A percentile compares a stretch with the other conserved stretches of the same genome.
phyloP scores from a whole-genome alignment of 2,888 invertebrate genomes.

The Hirudinaria manillensis region DNA sequence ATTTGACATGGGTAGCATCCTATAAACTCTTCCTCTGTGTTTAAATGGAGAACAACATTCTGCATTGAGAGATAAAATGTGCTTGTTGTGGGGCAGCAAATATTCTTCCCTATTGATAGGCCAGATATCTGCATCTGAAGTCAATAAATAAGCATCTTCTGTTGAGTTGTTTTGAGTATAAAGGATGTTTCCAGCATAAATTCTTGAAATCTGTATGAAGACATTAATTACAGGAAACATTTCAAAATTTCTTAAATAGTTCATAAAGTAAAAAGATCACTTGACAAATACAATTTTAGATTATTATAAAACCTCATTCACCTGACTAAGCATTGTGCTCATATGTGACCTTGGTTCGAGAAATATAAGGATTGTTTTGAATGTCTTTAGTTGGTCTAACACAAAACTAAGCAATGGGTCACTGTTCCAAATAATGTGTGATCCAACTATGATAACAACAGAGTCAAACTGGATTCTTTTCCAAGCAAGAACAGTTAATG shows the following conservation, averaged over 20 bases:
- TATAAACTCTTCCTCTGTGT: constrained; percentile 28
- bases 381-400: neutral
- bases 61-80: constrained; percentile 31
- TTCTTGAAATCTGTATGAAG: constrained; percentile 24
- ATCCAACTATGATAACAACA: constrained; percentile 32
- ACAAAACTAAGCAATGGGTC: constrained; percentile 28
- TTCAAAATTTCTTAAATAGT: neutral
- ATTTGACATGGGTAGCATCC: constrained; percentile 35
- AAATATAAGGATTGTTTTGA: constrained; percentile 31
- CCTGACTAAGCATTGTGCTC: constrained; percentile 34
- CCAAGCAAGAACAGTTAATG: constrained; percentile 35
- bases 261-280: neutral
- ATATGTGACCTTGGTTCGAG: constrained; percentile 15
- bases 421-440: constrained; percentile 26
- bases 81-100: constrained; percentile 15
- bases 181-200: constrained; percentile 34
- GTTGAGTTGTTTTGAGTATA: constrained; percentile 7
- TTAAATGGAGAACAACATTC: constrained; percentile 35
- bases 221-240: neutral
- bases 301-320: neutral
- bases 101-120: constrained; percentile 32
- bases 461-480: constrained; percentile 32
- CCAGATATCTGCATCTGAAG: constrained; percentile 36
- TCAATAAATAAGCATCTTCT: constrained; percentile 28
- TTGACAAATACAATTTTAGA: too few species aligned